phyloP scores from a whole-genome alignment of 2,797 vertebrate species.

The Pagetopsis macropterus region DNA sequence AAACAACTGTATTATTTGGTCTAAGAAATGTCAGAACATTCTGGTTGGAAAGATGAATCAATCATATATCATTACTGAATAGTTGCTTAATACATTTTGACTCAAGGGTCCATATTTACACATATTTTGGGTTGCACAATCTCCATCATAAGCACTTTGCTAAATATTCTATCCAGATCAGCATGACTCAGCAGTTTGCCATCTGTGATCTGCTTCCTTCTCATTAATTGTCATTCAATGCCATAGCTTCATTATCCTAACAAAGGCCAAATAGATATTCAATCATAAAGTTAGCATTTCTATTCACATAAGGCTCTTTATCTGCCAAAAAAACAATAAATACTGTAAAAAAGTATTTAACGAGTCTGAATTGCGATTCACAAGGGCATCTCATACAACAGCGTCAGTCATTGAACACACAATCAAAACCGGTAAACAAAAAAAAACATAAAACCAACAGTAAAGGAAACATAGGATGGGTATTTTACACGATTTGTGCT shows the following conservation, averaged over 20 bases:
- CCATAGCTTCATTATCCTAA: background rate
- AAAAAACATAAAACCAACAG: constrained; percentile 3
- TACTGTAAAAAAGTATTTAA: background rate
- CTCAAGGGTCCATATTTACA: no score
- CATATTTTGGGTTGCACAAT: background rate
- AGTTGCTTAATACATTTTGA: no score
- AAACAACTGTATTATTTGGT: background rate
- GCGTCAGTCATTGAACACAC: background rate
- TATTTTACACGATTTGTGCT: constrained; percentile 29
- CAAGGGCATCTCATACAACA: background rate
- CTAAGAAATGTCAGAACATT: background rate
- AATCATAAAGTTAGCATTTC: constrained; percentile 20
- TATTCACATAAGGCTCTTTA: constrained; percentile 21
- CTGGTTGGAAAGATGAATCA: no score
- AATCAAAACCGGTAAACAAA: constrained; percentile 4
- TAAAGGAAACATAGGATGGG: constrained; percentile 8
- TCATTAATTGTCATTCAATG: background rate
- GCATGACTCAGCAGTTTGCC: background rate
- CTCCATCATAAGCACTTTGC: background rate
- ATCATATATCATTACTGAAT: no score
- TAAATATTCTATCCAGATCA: background rate
- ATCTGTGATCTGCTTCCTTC: constrained; percentile 6
- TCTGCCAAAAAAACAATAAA: constrained; percentile 18
- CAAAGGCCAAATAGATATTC: background rate
- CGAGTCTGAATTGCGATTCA: background rate